Evolutionary conservation across 1,140 invertebrate genomes (phyloP), one percentile per base, ranked within the genome.

Genomic region (Nasonia giraulti): DNA sequence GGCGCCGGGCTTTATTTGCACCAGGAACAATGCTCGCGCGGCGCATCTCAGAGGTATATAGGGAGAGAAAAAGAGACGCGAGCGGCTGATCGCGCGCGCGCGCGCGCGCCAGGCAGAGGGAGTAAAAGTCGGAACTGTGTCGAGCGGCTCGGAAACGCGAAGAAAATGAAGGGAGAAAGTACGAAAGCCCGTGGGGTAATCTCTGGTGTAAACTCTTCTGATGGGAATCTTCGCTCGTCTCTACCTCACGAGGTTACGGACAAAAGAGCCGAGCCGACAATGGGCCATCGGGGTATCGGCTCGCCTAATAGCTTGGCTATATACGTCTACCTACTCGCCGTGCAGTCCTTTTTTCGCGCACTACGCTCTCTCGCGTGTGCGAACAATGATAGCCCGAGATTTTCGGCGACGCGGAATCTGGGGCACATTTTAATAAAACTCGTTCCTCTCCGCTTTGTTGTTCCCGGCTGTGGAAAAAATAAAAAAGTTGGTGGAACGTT

Each of bases 251-350:
- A 87, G 86, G 76, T 76, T 86, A 66, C 62, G 86, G 87, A 90
- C 89, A 90, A 90, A 89, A 88, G 88, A 20, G 23, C 31, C 79
- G 69, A 31, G 76, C 80, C 83, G 88, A 90, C 89, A 90, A 90
- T 90, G 79, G 88, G 81, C 87, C 88, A 85, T 66, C 47, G 81
- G 81, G 71, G 81, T 83, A 83, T 83, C 73, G 50, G 82, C 47
- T 83, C 50, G 75, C 17, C 40, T 80, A 80, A 80, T 71, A 69
- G 66, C 37, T n/a, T 14, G n/a, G 7, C 27, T 31, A 14, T 44
- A 2, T 44, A 44, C 11, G 27, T 27, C 27, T 27, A 27, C 27
- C 1, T 27, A 27, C 27, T 27, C 27, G 0, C 27, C 27, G 27
- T 27, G 40, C 40, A 40, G 7, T 44, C 8, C 40, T 44, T 11